These are phyloP conservation scores for Aphaenogaster rudis DNA, from an alignment of 1,140 invertebrate species.

Conservation along the genomic window DNA sequence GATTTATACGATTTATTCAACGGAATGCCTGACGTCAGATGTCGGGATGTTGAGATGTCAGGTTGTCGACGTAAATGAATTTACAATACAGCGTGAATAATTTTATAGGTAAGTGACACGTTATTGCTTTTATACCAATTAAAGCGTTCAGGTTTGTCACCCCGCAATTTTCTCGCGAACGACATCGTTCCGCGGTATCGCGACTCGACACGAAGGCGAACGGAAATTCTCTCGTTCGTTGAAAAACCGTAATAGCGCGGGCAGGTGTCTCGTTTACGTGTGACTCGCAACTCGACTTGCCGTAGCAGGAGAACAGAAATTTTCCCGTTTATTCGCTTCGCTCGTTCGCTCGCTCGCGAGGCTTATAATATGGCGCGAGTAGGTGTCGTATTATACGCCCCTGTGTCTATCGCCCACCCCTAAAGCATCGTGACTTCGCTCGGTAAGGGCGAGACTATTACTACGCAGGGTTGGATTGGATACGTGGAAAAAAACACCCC, in stretches of 20 bases:
- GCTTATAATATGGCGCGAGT: slow-evolving; percentile 17
- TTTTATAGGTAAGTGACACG: neutral
- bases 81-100: slow-evolving; percentile 17
- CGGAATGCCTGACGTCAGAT: neutral
- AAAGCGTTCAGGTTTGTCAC: neutral
- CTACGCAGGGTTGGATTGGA: slow-evolving; percentile 48
- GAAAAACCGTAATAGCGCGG: slow-evolving; percentile 15
- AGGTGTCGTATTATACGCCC: slow-evolving; percentile 44
- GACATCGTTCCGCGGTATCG: neutral
- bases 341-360: neutral
- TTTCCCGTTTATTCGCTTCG: slow-evolving; percentile 12
- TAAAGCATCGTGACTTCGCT: slow-evolving; percentile 54
- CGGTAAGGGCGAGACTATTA: slow-evolving; percentile 56
- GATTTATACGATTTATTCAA: neutral
- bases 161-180: neutral
- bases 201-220: neutral
- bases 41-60: neutral
- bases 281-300: slow-evolving; percentile 16
- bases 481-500: slow-evolving; percentile 1
- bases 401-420: slow-evolving; percentile 50
- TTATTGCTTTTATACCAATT: slow-evolving; percentile 13
- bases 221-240: neutral
- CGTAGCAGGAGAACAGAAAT: slow-evolving; percentile 10
- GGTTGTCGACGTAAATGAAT: neutral
- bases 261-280: slow-evolving; percentile 25